phyloP scores from a whole-genome alignment of 2,888 invertebrate species.

The Actias luna region DNA sequence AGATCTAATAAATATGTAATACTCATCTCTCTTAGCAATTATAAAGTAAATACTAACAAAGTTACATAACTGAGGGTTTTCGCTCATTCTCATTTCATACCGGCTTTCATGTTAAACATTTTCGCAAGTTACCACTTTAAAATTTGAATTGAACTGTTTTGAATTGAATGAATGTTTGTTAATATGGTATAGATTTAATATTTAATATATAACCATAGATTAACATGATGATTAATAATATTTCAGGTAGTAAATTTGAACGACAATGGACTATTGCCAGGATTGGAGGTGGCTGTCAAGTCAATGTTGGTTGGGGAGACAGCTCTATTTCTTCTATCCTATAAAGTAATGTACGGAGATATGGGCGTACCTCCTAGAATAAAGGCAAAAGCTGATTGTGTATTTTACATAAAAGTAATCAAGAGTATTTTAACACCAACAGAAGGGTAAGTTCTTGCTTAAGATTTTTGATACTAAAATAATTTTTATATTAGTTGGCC shows the following conservation, averaged over 20 bases:
- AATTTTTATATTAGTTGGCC: background rate
- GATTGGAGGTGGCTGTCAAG: slow-evolving; percentile 86
- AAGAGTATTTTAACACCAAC: slow-evolving; percentile 74
- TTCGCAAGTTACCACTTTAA: too few species aligned
- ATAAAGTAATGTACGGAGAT: slow-evolving; percentile 87
- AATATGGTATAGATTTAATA: background rate
- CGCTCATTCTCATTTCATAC: too few species aligned
- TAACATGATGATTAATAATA: slow-evolving; percentile 11
- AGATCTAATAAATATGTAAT: too few species aligned
- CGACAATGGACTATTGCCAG: slow-evolving; percentile 79
- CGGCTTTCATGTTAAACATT: too few species aligned
- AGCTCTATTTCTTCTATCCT: slow-evolving; percentile 88
- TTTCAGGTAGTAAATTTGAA: slow-evolving; percentile 66
- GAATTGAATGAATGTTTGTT: background rate
- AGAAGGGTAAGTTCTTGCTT: slow-evolving; percentile 47
- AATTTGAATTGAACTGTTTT: too few species aligned
- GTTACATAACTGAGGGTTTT: too few species aligned
- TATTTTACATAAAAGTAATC: slow-evolving; percentile 88
- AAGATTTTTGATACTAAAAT: slow-evolving; percentile 3
- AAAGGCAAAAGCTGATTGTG: slow-evolving; percentile 86
- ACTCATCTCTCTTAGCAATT: too few species aligned
- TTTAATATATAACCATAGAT: background rate
- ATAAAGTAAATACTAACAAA: too few species aligned
- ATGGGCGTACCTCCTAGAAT: slow-evolving; percentile 90
- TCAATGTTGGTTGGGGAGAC: slow-evolving; percentile 92